Evolutionary conservation across 2,113 vertebrate species (phyloP), one percentile per base, ranked within the genome.

Genomic region (Elanus axillaris): DNA sequence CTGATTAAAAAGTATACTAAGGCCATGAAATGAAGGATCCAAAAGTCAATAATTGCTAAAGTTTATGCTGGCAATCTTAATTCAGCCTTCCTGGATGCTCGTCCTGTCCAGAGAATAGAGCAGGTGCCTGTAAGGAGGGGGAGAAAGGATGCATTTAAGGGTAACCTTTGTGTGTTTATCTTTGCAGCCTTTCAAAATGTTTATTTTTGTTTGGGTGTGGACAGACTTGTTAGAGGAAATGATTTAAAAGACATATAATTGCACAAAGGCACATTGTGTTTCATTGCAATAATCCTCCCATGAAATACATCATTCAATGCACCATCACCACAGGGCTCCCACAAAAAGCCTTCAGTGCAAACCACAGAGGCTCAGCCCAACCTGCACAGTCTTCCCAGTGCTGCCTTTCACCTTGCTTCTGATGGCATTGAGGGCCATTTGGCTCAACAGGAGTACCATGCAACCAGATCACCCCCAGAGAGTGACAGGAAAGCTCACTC

Each of bases 201-300:
- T 95, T 96, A 17, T 85, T 95, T 96, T 68, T 62, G 23, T 60
- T 85, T 79, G 92, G 85, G 93, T 21, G 77, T 50, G 84, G 93
- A 95, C 84, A 64, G 73, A 16, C 29, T 66, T 2, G 21, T 52
- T 64, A 83, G 77, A 82, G 94, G 93, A 96, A 97, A 79, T 12
- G 11, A 64, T 93, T 90, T 42, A 45, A 87, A 91, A 96, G 94
- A 94, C 91, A 11, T 48, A 15, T 64, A 72, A 81, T 31, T 22
- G 53, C 84, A 96, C 90, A 94, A 79, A 95, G 82, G 90, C 63
- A 22, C 84, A 88, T 96, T 96, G 85, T 91, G 74, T 60, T 93
- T 66, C 74, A 29, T 25, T 92, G 73, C 69, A 64, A 16, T 11
- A 68, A 93, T 38, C 74, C 87, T 96, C 43, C 77, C 81, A 5